Conservation (phyloP, 2,113 vertebrate genomes). For the Ptychochromis oligacanthus region DNA sequence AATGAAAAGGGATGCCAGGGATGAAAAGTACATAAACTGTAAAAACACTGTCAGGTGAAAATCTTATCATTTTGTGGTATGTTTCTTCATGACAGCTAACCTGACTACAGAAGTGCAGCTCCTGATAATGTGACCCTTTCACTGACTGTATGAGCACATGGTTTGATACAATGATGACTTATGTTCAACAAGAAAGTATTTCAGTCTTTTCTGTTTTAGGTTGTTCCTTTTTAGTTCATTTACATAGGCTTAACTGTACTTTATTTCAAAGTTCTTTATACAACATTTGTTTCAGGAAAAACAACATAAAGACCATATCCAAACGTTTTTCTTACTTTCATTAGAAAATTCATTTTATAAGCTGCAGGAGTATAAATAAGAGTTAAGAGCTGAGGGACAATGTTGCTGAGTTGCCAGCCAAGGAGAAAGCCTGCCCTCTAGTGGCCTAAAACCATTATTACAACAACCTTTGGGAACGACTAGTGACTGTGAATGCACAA, state of each 20-base stretch:
- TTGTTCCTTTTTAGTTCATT: not conserved
- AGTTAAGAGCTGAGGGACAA: not conserved
- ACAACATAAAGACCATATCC: not conserved
- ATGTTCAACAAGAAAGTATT: not conserved
- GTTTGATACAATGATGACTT: not conserved
- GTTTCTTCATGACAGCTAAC: not conserved
- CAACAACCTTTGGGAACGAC: not conserved
- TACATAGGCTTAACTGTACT: not conserved
- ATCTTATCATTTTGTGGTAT: not conserved
- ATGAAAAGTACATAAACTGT: not conserved
- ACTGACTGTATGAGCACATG: not conserved
- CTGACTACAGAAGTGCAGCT: not conserved
- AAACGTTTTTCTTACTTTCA: not conserved
- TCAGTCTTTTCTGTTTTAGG: not conserved
- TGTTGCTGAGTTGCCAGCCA: not conserved
- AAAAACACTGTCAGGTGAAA: not conserved
- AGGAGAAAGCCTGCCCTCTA: conserved; percentile 64
- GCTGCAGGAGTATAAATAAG: not conserved
- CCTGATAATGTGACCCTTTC: not conserved
- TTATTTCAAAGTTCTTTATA: not conserved
- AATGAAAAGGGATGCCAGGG: not conserved
- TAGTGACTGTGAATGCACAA: no score
- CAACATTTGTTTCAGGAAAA: no score
- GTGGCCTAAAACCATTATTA: conserved; percentile 10
- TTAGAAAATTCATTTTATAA: not conserved